A percentile compares a stretch with the other conserved stretches of the same genome.
These are phyloP conservation scores for Epinephelus coioides DNA, from an alignment of 2,797 vertebrate genomes.

Conservation along the genomic window DNA sequence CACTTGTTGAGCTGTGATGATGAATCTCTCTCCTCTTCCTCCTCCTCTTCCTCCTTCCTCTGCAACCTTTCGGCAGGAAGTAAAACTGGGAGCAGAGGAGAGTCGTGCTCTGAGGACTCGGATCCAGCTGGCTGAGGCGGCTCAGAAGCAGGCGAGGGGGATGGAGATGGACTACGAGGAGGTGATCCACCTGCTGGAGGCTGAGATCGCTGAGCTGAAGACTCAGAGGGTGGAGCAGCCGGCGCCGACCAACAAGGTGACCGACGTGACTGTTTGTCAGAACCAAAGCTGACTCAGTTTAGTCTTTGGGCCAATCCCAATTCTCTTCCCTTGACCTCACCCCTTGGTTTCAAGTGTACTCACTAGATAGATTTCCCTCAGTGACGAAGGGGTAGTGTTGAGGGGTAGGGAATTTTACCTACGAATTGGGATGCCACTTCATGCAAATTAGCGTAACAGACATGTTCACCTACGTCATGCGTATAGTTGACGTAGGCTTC, in stretches of 20 bases:
- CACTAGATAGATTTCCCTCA: no score
- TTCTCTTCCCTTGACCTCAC: no score
- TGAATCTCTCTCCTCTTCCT: not conserved
- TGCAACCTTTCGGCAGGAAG: conserved; percentile 83
- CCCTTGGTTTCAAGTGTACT: no score
- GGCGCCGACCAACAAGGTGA: conserved; percentile 87
- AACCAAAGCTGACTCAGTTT: no score
- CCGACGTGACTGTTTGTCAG: not conserved
- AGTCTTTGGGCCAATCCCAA: no score
- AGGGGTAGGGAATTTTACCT: no score
- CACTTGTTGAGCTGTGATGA: not conserved
- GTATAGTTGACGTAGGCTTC: no score
- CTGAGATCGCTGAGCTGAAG: conserved; percentile 94
- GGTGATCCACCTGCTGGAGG: conserved; percentile 93
- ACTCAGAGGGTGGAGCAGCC: conserved; percentile 87
- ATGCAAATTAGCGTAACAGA: no score
- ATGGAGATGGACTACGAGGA: conserved; percentile 99
- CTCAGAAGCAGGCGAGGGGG: conserved; percentile 89
- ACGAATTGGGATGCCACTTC: no score
- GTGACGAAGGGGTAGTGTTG: no score
- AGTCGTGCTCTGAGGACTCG: conserved; percentile 85
- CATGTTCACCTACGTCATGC: no score
- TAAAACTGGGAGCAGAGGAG: conserved; percentile 90
- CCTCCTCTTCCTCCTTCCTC: not conserved
- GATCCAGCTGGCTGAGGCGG: conserved; percentile 91